Base-by-base conservation (phyloP, 1,140 invertebrate genomes). In the Drosophila oshimai region DNA sequence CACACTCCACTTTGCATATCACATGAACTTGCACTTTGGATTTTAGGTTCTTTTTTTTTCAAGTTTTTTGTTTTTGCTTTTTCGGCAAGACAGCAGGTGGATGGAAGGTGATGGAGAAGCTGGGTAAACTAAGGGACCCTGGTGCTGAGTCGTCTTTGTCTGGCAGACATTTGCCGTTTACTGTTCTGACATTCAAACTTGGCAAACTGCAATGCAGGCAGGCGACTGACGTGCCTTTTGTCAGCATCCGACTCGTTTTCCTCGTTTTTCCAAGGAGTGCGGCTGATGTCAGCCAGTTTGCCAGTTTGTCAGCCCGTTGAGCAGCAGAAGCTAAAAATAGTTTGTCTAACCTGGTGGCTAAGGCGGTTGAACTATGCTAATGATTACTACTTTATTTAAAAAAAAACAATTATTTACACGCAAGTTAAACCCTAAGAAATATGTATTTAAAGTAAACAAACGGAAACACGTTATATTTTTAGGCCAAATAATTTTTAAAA, bases 21-120 rank as follows among this genome's bases (percentile, higher is more conserved):
- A 80, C 80, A 86, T 64, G 79, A 86, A 86, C 80, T 84, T 84
- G 80, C 80, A 84, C 80, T 86, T 84, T 86, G 74, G 62, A 71
- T 54, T 55, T 29, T 44, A n/a, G n/a, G n/a, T n/a, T n/a, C n/a
- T n/a, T n/a, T n/a, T n/a, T n/a, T n/a, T n/a, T n/a, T n/a, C n/a
- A n/a, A n/a, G n/a, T n/a, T 44, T 68, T 37, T 71, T 53, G 61
- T 50, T 51, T 34, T 29, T 60, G 53, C 54, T 22, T 58, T 74
- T 70, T 78, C 74, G 53, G 39, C 36, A 39, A 64, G 58, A 57
- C 51, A 54, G 71, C 61, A 54, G 71, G 47, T 58, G 71, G 72
- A 49, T 41, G 42, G 12, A 44, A 44, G 22, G 22, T 13, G n/a
- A n/a, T n/a, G n/a, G n/a, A n/a, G n/a, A 17, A 4, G 45, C 20